Evolutionary conservation across 2,797 vertebrate species (phyloP).

Genomic region (Tachyglossus aculeatus): DNA sequence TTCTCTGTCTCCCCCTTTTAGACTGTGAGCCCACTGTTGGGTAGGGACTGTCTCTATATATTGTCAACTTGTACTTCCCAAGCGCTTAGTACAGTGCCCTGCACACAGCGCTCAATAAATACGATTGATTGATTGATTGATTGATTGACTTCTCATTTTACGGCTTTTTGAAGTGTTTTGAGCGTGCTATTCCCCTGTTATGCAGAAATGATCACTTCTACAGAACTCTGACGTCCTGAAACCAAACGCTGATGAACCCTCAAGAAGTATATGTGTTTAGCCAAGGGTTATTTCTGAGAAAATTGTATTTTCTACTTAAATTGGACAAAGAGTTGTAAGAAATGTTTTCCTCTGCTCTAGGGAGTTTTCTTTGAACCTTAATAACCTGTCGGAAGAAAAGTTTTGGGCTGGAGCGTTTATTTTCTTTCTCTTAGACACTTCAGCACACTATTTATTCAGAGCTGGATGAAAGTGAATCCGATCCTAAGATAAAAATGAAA

Average conservation of each 20-base stretch:
- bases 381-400: neutral
- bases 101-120: too few relatives aligned
- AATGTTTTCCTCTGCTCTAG: slow-evolving; percentile 17
- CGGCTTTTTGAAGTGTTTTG: slow-evolving; percentile 8
- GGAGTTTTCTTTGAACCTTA: slow-evolving; percentile 12
- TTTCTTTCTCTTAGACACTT: neutral
- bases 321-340: neutral
- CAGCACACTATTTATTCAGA: slow-evolving; percentile 23
- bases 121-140: too few relatives aligned
- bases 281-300: slow-evolving; percentile 4
- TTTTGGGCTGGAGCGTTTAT: neutral
- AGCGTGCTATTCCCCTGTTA: slow-evolving; percentile 2
- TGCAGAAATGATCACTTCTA: slow-evolving; percentile 3
- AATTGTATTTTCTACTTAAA: slow-evolving; percentile 7
- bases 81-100: too few relatives aligned
- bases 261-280: slow-evolving; percentile 11
- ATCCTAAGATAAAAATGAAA: slow-evolving; percentile 15
- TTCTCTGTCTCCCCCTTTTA: too few relatives aligned
- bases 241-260: slow-evolving; percentile 6
- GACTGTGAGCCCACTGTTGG: too few relatives aligned
- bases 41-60: too few relatives aligned
- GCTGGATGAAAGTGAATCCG: slow-evolving; percentile 5
- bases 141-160: too few relatives aligned
- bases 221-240: neutral
- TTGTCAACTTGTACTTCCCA: too few relatives aligned